A percentile compares a stretch with the other conserved stretches of the same genome.
Conservation (phyloP, 2,797 vertebrate genomes). For the Gymnothorax reevesii region DNA sequence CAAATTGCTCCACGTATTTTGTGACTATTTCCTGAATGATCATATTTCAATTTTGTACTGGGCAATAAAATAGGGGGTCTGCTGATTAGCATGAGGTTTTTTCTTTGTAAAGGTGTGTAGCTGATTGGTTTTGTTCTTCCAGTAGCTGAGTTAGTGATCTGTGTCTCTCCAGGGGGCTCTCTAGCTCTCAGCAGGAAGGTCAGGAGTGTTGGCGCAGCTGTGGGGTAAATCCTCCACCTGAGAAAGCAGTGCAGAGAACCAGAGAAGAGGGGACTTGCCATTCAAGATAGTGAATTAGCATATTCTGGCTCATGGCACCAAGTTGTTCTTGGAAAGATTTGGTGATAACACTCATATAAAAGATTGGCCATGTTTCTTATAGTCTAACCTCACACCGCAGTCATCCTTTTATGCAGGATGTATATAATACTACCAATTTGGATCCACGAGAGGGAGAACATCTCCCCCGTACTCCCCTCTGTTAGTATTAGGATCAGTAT, state of each 20-base stretch:
- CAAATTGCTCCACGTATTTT: neutral
- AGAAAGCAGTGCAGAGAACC: neutral
- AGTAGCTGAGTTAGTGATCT: neutral
- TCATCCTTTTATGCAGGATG: too few species aligned
- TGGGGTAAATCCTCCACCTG: slow-evolving; percentile 1
- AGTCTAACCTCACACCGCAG: too few species aligned
- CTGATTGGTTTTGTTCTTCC: neutral
- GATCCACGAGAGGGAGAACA: too few species aligned
- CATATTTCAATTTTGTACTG: neutral
- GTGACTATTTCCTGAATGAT: neutral
- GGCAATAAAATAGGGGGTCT: neutral
- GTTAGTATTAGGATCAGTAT: too few species aligned
- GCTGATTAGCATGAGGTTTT: neutral
- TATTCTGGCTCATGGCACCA: neutral
- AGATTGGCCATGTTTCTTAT: too few species aligned
- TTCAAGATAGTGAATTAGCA: neutral
- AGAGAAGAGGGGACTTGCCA: neutral
- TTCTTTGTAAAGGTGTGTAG: neutral
- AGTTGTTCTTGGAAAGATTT: neutral
- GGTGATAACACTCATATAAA: neutral
- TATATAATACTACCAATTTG: too few species aligned
- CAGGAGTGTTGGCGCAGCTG: slow-evolving; percentile 18
- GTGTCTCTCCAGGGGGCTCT: neutral
- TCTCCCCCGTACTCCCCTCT: too few species aligned
- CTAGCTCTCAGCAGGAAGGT: slow-evolving; percentile 5